Evolutionary conservation across 2,113 vertebrate species (phyloP).

Genomic region (Ramphastos sulfuratus): DNA sequence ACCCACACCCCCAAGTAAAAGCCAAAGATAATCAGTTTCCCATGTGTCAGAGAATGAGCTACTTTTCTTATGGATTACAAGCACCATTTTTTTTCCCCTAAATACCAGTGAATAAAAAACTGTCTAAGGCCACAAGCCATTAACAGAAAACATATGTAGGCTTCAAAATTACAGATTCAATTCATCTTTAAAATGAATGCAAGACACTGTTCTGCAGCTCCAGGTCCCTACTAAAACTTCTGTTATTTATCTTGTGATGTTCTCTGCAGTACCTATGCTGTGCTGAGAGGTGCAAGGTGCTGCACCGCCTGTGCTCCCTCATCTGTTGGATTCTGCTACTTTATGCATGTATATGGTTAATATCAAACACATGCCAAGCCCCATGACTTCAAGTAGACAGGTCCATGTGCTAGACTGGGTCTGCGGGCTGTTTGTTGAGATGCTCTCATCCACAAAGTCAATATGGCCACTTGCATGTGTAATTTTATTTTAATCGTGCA

Average conservation of each 20-base stretch:
- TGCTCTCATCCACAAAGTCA: background rate
- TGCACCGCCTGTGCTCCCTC: background rate
- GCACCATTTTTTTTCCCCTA: conserved; percentile 39
- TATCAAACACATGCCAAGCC: background rate
- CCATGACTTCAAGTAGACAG: background rate
- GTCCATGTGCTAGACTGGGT: background rate
- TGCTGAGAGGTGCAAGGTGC: background rate
- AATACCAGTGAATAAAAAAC: conserved; percentile 51
- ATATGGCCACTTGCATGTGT: rapidly evolving
- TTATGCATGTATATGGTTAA: background rate
- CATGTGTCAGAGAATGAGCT: conserved; percentile 41
- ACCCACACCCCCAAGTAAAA: conserved; percentile 3
- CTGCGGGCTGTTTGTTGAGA: background rate
- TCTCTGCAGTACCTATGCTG: rapidly evolving
- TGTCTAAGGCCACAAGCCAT: conserved; percentile 49
- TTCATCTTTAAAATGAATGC: conserved; percentile 24
- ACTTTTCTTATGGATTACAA: conserved; percentile 42
- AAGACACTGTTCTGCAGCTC: background rate
- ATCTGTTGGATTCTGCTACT: background rate
- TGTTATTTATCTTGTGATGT: background rate
- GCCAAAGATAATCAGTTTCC: conserved; percentile 53
- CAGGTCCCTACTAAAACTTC: background rate
- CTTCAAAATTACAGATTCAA: conserved; percentile 28
- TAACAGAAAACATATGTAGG: conserved; percentile 61
- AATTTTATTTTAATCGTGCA: background rate